Evolutionary conservation across 2,113 vertebrate species (phyloP).

Genomic region (Cepphus grylle): DNA sequence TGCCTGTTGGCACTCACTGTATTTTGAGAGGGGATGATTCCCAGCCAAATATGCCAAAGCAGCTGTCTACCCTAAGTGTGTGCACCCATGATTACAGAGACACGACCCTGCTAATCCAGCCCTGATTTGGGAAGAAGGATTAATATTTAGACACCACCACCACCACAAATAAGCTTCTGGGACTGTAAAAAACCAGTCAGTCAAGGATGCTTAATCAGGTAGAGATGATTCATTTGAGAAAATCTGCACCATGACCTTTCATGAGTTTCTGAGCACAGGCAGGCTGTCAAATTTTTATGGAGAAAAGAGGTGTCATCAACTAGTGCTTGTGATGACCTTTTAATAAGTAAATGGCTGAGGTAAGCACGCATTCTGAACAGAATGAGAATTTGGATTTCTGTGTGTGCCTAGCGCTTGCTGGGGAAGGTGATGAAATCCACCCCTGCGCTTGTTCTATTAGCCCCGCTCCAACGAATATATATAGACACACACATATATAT

Average conservation of each 20-base stretch:
- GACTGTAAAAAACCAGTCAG: not conserved
- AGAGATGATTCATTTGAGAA: not conserved
- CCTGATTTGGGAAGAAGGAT: not conserved
- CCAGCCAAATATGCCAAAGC: not conserved
- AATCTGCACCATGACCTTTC: slow-evolving; percentile 29
- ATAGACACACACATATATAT: accelerated
- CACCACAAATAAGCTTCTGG: not conserved
- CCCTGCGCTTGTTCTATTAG: not conserved
- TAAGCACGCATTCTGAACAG: not conserved
- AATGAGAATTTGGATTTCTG: not conserved
- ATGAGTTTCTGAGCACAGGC: not conserved
- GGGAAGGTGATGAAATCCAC: not conserved
- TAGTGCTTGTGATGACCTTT: slow-evolving; percentile 42
- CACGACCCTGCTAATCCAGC: not conserved
- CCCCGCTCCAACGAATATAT: not conserved
- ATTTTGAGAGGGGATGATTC: not conserved
- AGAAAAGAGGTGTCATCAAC: slow-evolving; percentile 14
- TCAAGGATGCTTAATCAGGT: not conserved
- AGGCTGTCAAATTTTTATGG: slow-evolving; percentile 10
- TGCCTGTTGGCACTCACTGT: not conserved
- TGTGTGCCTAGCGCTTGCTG: not conserved
- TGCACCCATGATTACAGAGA: not conserved
- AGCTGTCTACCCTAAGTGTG: not conserved
- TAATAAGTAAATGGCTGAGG: slow-evolving; percentile 21
- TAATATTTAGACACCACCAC: not conserved